A percentile compares a stretch with the other conserved stretches of the same genome.
Conservation (phyloP, 2,113 vertebrate genomes). For the Leiothrix lutea region DNA sequence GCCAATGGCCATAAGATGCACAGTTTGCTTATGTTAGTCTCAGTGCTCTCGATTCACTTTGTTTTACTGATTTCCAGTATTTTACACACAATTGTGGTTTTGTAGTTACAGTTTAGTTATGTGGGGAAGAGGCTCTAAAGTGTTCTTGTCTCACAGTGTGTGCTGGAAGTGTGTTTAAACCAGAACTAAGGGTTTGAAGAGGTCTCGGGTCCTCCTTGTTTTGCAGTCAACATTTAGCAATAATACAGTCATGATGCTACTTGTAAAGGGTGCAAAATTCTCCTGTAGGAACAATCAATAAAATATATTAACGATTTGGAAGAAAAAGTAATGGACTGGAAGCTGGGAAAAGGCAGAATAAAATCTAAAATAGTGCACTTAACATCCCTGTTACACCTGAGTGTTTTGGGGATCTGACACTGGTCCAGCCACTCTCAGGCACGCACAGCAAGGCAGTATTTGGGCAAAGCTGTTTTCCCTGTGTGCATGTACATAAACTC, state of each 20-base stretch:
- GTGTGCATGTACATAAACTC: not conserved
- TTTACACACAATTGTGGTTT: not conserved
- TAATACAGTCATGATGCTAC: not conserved
- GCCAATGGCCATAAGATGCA: not conserved
- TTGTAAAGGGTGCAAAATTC: not conserved
- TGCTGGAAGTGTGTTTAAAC: not conserved
- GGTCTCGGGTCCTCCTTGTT: not conserved
- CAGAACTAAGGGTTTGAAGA: not conserved
- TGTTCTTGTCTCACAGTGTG: not conserved
- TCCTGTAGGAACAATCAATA: not conserved
- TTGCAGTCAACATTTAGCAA: not conserved
- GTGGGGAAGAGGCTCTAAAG: not conserved
- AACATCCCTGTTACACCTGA: not conserved
- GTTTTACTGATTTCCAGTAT: not conserved
- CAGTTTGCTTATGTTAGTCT: not conserved
- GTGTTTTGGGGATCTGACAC: not conserved
- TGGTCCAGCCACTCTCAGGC: not conserved
- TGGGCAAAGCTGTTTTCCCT: not conserved
- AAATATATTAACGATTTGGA: not conserved
- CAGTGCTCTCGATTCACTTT: not conserved
- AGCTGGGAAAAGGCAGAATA: not conserved
- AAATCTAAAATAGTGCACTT: not conserved
- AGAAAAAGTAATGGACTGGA: not conserved
- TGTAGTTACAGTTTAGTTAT: not conserved
- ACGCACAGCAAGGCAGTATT: not conserved